These are phyloP conservation scores for Sepiola atlantica DNA, from an alignment of 2,888 invertebrate genomes.

Conservation along the genomic window DNA sequence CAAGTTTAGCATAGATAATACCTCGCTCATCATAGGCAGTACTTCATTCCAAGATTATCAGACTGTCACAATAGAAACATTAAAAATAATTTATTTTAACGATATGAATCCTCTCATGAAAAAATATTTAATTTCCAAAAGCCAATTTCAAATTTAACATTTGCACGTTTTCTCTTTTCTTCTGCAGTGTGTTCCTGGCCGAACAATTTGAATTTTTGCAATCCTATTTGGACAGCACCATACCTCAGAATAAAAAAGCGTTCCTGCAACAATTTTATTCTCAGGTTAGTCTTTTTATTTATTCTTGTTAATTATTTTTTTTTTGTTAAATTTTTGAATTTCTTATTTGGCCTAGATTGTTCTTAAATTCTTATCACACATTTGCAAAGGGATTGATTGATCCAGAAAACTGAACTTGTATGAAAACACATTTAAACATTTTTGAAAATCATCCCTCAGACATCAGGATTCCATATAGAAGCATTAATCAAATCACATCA, in stretches of 20 bases:
- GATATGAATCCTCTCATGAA: no score
- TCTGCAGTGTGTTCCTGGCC: constrained; percentile 84
- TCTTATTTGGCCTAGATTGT: background rate
- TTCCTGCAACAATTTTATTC: constrained; percentile 76
- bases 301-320: background rate
- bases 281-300: constrained; percentile 67
- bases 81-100: no score
- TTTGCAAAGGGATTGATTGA: background rate
- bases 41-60: no score
- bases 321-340: background rate
- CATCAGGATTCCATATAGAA: no score
- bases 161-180: background rate
- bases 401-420: background rate
- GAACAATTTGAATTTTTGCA: constrained; percentile 89
- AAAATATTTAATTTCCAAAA: no score
- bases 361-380: background rate
- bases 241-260: constrained; percentile 80
- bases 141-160: no score
- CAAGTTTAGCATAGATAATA: no score
- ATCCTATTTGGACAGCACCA: constrained; percentile 88
- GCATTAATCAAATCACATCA: no score
- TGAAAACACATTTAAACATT: background rate
- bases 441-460: background rate
- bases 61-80: no score
- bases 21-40: no score